Evolutionary conservation across 1,140 invertebrate genomes (phyloP), one percentile per base, ranked within the genome.

Genomic region (Ostrea denselamellosa): DNA sequence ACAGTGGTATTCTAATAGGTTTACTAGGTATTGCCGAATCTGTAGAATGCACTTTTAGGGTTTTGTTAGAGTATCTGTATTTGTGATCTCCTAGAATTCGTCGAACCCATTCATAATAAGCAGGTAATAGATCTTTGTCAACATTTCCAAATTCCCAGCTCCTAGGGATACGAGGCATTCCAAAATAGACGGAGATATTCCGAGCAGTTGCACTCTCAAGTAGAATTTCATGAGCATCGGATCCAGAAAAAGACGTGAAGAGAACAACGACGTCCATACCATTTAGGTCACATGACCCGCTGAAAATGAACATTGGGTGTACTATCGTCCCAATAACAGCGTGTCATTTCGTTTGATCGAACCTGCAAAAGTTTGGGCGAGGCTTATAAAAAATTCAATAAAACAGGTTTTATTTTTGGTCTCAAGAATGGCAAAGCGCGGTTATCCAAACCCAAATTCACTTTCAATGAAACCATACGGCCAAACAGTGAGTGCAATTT

Each of bases 171-270:
- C 83, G 87, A 0, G 93, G 93, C 85, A 93, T 34, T 10, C 93
- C 91, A 19, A 93, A 90, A 62, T 89, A 92, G 7, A 93, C 91
- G 17, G 88, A 90, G 82, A 92, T 90, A 81, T 92, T 93, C 25
- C 82, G 86, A 14, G 83, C 51, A 10, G 68, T 22, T 22, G 93
- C 93, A 25, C 65, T 86, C 22, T 89, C 10, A 10, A 93, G 87
- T 17, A 93, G 62, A 28, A 93, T 83, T 77, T 90, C 82, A 68
- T 93, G 91, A 14, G 92, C 90, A 86, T 93, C 93, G 10, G 88
- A 85, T 44, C 92, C 92, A 52, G 89, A 65, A 85, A 91, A 93
- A 4, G 88, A 87, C 0, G 92, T 92, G 22, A 93, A 90, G 9
- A 93, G 77, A 0, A 93, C 91, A 10, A 89, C 83, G 14, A 93